Percentiles rank a stretch among this genome's conserved stretches.
phyloP scores from a whole-genome alignment of 2,888 invertebrate species.

The Sarcophaga variegata region DNA sequence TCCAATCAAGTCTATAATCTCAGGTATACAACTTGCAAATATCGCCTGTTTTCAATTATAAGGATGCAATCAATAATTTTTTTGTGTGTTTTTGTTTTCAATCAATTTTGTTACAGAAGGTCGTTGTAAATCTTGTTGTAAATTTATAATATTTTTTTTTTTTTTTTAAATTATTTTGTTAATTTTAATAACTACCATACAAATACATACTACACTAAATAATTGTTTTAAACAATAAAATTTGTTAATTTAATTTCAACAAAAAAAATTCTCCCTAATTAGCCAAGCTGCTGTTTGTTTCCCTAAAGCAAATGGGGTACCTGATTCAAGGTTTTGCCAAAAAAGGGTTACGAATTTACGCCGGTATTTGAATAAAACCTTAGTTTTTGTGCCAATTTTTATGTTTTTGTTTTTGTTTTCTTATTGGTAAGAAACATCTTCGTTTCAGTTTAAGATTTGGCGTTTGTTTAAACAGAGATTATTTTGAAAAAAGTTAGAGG shows the following conservation, averaged over 20 bases:
- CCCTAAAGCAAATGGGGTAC: conserved; percentile 4
- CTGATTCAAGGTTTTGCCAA: neutral
- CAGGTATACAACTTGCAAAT: conserved; percentile 99
- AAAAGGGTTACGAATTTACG: neutral
- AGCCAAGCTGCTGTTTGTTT: conserved; percentile 54
- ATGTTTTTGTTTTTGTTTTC: neutral
- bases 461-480: conserved; percentile 47
- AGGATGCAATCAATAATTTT: conserved; percentile 76
- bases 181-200: conserved; percentile 59
- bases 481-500: conserved; percentile 14
- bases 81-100: conserved; percentile 64
- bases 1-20: conserved; percentile 99
- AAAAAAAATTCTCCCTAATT: conserved; percentile 12
- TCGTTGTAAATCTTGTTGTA: conserved; percentile 55
- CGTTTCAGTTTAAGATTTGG: conserved; percentile 24
- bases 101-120: conserved; percentile 63
- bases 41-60: conserved; percentile 90
- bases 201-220: conserved; percentile 14
- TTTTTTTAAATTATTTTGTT: conserved; percentile 68
- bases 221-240: conserved; percentile 22
- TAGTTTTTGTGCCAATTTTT: conserved; percentile 45
- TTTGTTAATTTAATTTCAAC: conserved; percentile 8
- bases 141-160: conserved; percentile 29
- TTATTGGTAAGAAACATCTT: neutral
- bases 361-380: neutral